A percentile compares a stretch with the other conserved stretches of the same genome.
Conservation (phyloP, 2,888 invertebrate species). For the Meandrusa payeni region DNA sequence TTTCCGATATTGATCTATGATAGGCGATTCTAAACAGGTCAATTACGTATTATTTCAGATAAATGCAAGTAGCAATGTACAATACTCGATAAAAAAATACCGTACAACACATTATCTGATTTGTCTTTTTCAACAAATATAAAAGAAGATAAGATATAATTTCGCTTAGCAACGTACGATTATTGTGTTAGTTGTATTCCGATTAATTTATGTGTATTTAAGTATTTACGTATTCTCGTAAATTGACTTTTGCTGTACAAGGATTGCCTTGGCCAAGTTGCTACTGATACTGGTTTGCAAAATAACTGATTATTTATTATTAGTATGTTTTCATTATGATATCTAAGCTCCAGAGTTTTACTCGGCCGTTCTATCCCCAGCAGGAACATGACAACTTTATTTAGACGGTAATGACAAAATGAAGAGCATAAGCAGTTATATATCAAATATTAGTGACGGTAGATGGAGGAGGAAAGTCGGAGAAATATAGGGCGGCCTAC, state of each 20-base stretch:
- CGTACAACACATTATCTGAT: slow-evolving; percentile 6
- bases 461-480: too few relatives aligned
- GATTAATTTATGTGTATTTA: slow-evolving; percentile 8
- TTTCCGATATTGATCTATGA: slow-evolving; percentile 29
- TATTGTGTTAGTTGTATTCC: background rate
- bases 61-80: slow-evolving; percentile 21
- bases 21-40: slow-evolving; percentile 42
- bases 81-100: slow-evolving; percentile 10
- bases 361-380: too few relatives aligned
- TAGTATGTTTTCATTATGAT: too few relatives aligned
- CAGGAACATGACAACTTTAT: too few relatives aligned
- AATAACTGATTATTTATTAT: slow-evolving; percentile 7
- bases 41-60: slow-evolving; percentile 43
- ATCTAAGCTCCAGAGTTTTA: too few relatives aligned
- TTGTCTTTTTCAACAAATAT: slow-evolving; percentile 2
- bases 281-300: slow-evolving; percentile 19
- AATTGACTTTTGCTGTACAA: slow-evolving; percentile 9
- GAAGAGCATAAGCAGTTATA: too few relatives aligned
- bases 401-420: too few relatives aligned
- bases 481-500: too few relatives aligned
- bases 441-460: too few relatives aligned
- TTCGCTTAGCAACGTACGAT: slow-evolving; percentile 11
- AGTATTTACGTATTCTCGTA: slow-evolving; percentile 6
- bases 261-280: slow-evolving; percentile 23
- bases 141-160: slow-evolving; percentile 9